A percentile compares a stretch with the other conserved stretches of the same genome.
These are phyloP conservation scores for Dendrolimus houi DNA, from an alignment of 2,888 invertebrate genomes.

Conservation along the genomic window DNA sequence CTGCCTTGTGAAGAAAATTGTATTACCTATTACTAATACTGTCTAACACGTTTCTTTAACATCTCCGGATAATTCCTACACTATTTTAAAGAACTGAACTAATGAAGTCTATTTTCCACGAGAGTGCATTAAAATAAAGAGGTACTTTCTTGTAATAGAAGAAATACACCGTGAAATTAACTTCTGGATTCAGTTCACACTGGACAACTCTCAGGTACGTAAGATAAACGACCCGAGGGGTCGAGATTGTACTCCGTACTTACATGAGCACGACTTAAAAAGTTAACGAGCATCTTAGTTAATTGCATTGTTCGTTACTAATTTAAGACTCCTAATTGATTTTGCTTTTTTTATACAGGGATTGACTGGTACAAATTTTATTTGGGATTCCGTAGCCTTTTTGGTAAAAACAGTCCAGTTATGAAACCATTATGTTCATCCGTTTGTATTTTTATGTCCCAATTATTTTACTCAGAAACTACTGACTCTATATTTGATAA, in stretches of 20 bases:
- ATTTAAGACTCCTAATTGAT: not conserved
- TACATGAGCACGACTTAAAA: slow-evolving; percentile 18
- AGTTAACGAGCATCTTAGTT: slow-evolving; percentile 14
- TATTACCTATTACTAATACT: too few relatives aligned
- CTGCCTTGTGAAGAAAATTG: too few relatives aligned
- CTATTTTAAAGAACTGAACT: slow-evolving; percentile 40
- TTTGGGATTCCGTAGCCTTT: too few relatives aligned
- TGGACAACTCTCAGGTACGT: slow-evolving; percentile 62
- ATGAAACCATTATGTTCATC: too few relatives aligned
- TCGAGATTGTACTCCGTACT: slow-evolving; percentile 27
- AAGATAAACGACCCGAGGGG: slow-evolving; percentile 51
- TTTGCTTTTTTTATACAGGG: not conserved
- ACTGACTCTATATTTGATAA: too few relatives aligned
- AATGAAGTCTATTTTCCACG: slow-evolving; percentile 52
- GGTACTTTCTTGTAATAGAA: slow-evolving; percentile 44
- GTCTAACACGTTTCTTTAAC: too few relatives aligned
- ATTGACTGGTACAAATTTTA: too few relatives aligned
- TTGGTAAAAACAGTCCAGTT: too few relatives aligned
- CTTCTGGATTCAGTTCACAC: slow-evolving; percentile 55
- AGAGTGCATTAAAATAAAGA: slow-evolving; percentile 52
- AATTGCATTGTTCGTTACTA: not conserved
- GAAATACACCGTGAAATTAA: slow-evolving; percentile 73
- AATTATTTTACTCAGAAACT: too few relatives aligned
- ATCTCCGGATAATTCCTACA: slow-evolving; percentile 13
- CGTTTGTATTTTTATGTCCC: too few relatives aligned